phyloP scores from a whole-genome alignment of 2,113 vertebrate species.

The Peucedramus taeniatus region DNA sequence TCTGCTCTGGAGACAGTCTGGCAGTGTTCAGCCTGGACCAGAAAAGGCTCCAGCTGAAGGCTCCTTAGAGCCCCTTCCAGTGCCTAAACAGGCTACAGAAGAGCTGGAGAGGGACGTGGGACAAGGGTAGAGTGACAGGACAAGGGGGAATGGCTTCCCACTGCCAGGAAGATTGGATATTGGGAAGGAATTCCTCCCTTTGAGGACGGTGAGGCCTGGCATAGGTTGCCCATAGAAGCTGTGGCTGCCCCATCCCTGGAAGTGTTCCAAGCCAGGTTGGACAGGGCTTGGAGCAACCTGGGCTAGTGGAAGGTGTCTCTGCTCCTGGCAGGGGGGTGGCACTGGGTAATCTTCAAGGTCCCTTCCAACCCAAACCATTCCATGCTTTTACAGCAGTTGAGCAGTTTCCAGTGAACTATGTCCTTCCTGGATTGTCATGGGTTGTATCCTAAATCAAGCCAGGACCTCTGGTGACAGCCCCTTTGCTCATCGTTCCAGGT shows the following conservation, averaged over 20 bases:
- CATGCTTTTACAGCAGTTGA: not conserved
- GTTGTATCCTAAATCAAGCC: not conserved
- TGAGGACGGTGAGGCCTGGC: fast-evolving
- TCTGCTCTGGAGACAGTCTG: not conserved
- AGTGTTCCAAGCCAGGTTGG: not conserved
- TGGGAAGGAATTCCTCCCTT: not conserved
- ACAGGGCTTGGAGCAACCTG: fast-evolving
- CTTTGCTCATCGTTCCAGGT: not conserved
- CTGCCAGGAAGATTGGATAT: not conserved
- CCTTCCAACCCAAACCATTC: not conserved
- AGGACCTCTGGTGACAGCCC: not conserved
- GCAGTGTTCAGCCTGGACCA: not conserved
- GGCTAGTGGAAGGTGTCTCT: not conserved
- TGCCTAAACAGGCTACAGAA: not conserved
- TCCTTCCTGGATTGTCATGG: not conserved
- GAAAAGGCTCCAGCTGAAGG: not conserved
- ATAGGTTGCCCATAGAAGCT: fast-evolving
- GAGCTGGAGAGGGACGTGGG: not conserved
- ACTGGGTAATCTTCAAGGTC: not conserved
- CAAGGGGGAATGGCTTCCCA: not conserved
- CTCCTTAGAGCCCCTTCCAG: not conserved
- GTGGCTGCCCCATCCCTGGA: not conserved
- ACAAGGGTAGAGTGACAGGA: not conserved
- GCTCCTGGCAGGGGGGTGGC: fast-evolving
- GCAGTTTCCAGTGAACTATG: not conserved